Evolutionary conservation across 1,140 invertebrate species (phyloP), one percentile per base, ranked within the genome.

Genomic region (Amyelois transitella): DNA sequence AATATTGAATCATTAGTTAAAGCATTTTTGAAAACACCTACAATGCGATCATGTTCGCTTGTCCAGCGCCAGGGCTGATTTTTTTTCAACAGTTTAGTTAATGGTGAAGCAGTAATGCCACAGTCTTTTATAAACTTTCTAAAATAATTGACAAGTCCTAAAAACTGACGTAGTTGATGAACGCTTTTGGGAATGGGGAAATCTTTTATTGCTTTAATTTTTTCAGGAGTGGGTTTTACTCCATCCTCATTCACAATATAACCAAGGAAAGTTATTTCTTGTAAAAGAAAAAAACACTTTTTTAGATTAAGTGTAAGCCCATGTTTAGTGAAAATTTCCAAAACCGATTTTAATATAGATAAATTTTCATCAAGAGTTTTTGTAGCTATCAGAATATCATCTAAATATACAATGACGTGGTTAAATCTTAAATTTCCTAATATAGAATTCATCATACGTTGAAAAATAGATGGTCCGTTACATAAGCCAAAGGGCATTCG

Each of bases 101-200:
- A 48, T 8, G 72, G 71, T 47, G 52, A 60, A 12, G 59, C 56
- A 28, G 76, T 24, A 12, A 69, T 28, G 1, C 63, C 64, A 59
- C 63, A 79, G 50, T 66, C 65, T 60, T 63, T 51, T 14, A 79
- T 75, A 45, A 74, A 77, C 50, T 72, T 70, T 52, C 69, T 60
- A 54, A 76, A 80, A 55, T 77, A 79, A 24, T 43, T 62, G 4
- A 62, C 51, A 2, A 70, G 19, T 0, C 66, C 66, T 12, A 64
- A 24, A 52, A 70, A 70, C 45, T 70, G 67, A 4, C 64, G 28
- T 0, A 73, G 17, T 19, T 77, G 51, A 38, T 70, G 70, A 5
- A 66, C 43, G 12, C 45, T 66, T 62, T 63, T 72, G 44, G 73
- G 77, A 12, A 21, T 59, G n/a, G 71, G 71, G 58, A 60, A 75